These are phyloP conservation scores for Mastomys natalensis DNA, from an alignment of 2,113 vertebrate genomes.

Conservation along the genomic window DNA sequence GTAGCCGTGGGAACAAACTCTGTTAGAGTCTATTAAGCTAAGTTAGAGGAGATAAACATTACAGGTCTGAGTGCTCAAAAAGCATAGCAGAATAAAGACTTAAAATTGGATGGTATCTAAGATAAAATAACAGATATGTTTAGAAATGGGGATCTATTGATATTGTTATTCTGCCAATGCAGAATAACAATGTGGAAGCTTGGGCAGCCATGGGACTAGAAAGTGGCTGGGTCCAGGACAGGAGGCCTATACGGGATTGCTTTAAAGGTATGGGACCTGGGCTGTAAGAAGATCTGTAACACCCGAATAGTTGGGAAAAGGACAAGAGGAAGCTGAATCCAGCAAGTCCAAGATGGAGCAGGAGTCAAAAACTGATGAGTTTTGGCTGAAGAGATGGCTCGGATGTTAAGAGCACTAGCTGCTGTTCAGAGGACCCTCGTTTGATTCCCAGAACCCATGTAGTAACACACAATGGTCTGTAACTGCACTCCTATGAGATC, in stretches of 20 bases:
- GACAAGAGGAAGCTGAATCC: neutral
- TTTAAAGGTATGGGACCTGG: neutral
- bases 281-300: neutral
- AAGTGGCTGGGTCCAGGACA: neutral
- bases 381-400: neutral
- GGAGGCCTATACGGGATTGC: neutral
- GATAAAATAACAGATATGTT: neutral
- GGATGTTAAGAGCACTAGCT: neutral
- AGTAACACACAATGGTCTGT: neutral
- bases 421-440: neutral
- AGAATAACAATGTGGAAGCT: neutral
- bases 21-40: neutral
- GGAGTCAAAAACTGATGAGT: neutral
- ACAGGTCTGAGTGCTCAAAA: neutral
- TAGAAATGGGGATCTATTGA: neutral
- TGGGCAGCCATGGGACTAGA: neutral
- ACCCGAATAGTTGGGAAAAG: neutral
- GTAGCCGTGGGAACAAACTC: neutral
- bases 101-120: neutral
- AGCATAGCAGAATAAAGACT: neutral
- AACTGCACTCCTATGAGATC: neutral
- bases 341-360: neutral
- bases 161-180: neutral
- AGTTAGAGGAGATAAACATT: conserved; percentile 1
- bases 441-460: neutral